Percentiles rank a stretch among this genome's conserved stretches.
phyloP scores from a whole-genome alignment of 2,888 invertebrate species.

The Drosophila lutescens region DNA sequence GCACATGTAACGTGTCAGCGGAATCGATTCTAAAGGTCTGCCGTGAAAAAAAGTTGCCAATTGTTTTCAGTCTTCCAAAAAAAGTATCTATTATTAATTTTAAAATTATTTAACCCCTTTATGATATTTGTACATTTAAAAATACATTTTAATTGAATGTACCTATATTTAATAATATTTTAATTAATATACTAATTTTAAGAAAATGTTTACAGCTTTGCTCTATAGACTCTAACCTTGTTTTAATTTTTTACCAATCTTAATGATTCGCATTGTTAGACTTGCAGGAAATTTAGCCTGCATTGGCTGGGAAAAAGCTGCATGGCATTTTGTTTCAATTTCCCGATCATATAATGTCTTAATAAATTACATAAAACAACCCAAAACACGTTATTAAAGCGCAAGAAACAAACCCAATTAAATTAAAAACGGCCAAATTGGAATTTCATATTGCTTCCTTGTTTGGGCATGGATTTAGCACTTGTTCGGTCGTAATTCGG shows the following conservation, averaged over 20 bases:
- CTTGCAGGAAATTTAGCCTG: no score
- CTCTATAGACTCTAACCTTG: no score
- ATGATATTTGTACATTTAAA: no score
- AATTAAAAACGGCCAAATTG: conserved; percentile 3
- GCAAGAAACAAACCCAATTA: conserved; percentile 5
- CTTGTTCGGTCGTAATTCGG: conserved; percentile 27
- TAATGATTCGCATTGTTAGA: no score
- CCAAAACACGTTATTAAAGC: conserved; percentile 11
- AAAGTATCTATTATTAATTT: neutral
- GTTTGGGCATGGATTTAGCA: conserved; percentile 22
- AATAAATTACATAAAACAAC: conserved; percentile 11
- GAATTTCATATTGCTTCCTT: conserved; percentile 15
- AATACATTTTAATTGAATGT: neutral
- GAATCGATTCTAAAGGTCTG: neutral
- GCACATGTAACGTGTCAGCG: conserved; percentile 20
- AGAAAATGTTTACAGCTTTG: no score
- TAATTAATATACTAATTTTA: no score
- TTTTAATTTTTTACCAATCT: no score
- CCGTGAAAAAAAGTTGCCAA: neutral
- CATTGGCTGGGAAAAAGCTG: no score
- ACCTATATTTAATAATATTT: no score
- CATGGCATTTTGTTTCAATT: neutral
- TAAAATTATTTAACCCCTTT: no score
- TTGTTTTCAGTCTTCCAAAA: no score
- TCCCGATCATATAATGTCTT: conserved; percentile 5